Conservation (phyloP, 1,140 invertebrate species). For the Heterodera schachtii region DNA sequence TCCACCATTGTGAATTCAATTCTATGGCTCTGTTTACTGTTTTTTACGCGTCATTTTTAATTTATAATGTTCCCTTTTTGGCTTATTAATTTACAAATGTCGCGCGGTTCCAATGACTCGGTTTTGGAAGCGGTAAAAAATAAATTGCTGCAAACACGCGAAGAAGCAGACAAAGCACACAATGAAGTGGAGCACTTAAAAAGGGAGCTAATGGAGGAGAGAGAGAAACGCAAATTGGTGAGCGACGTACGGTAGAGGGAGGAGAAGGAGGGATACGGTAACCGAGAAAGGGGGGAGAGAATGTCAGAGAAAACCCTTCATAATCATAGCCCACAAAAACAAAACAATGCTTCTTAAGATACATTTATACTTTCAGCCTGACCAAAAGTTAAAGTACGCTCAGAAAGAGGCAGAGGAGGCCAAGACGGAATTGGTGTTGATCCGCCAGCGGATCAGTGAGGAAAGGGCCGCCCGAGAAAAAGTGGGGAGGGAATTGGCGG, state of each 20-base stretch:
- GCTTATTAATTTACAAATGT: background rate
- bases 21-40: no score
- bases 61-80: no score
- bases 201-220: conserved; percentile 22
- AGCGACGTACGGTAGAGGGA: background rate
- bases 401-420: conserved; percentile 28
- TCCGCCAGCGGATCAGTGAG: conserved; percentile 19
- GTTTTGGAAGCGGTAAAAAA: conserved; percentile 29
- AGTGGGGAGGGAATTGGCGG: background rate
- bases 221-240: conserved; percentile 23
- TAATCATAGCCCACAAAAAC: no score
- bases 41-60: no score
- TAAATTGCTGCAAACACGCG: conserved; percentile 27
- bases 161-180: conserved; percentile 22
- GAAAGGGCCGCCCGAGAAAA: conserved; percentile 23
- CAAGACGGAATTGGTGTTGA: conserved; percentile 21
- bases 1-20: no score
- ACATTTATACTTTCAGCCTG: conserved; percentile 7
- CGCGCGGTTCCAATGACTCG: conserved; percentile 21
- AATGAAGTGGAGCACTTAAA: conserved; percentile 17
- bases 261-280: no score
- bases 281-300: no score
- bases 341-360: no score
- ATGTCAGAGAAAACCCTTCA: no score
- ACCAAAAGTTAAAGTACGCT: conserved; percentile 22